These are phyloP conservation scores for Myiotriccus ornatus DNA, from an alignment of 2,797 vertebrate genomes.

Conservation along the genomic window DNA sequence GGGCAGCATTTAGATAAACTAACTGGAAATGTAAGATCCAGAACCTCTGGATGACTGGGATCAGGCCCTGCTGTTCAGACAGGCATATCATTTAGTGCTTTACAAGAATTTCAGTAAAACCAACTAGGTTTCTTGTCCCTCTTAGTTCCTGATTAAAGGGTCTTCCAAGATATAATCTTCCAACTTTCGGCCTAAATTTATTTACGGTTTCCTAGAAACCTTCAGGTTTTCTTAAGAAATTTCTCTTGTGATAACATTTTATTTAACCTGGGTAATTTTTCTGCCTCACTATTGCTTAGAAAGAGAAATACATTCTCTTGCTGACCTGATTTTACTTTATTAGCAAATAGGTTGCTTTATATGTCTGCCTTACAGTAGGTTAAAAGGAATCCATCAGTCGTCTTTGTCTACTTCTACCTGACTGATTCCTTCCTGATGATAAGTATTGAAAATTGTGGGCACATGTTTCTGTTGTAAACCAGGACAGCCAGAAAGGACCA, in stretches of 20 bases:
- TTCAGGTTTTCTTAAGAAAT: background rate
- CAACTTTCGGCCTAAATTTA: background rate
- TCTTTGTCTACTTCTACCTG: background rate
- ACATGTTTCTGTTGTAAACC: background rate
- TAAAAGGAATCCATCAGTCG: background rate
- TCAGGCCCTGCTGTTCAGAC: background rate
- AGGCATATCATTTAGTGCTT: background rate
- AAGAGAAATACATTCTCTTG: background rate
- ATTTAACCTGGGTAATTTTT: background rate
- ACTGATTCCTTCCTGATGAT: background rate
- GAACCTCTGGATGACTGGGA: background rate
- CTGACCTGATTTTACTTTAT: background rate
- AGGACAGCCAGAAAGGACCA: background rate
- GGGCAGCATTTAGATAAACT: background rate
- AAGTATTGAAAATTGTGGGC: background rate
- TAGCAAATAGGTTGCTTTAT: background rate
- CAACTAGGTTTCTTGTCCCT: background rate
- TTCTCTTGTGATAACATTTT: background rate
- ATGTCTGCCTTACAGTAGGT: background rate
- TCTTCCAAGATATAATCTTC: background rate
- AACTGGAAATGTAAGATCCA: background rate
- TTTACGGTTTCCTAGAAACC: background rate
- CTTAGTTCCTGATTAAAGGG: background rate
- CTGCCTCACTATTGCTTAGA: background rate
- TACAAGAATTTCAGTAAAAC: background rate